Percentiles rank a stretch among this genome's conserved stretches.
Conservation (phyloP, 2,797 vertebrate genomes). For the Clarias platycephalus region DNA sequence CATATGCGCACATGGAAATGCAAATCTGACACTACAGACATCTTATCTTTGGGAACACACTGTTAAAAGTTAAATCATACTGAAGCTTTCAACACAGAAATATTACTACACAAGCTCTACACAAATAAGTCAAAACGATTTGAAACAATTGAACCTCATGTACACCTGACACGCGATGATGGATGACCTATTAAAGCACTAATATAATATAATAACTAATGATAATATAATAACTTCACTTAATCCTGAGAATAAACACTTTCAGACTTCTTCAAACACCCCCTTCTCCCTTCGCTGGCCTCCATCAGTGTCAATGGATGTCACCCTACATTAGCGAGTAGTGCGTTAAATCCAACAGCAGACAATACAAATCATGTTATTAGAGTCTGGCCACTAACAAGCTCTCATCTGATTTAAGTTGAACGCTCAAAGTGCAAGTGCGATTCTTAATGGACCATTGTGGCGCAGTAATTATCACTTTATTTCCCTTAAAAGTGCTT, state of each 20-base stretch:
- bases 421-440: slow-evolving; percentile 33
- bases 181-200: slow-evolving; percentile 31
- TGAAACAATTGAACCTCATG: background rate
- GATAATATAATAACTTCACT: slow-evolving; percentile 32
- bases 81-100: background rate
- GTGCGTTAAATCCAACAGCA: slow-evolving; percentile 39
- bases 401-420: slow-evolving; percentile 27
- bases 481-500: slow-evolving; percentile 17
- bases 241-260: slow-evolving; percentile 42
- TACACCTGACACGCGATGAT: background rate
- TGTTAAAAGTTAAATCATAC: background rate
- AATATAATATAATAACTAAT: slow-evolving; percentile 33
- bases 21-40: background rate
- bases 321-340: slow-evolving; percentile 40
- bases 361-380: slow-evolving; percentile 44
- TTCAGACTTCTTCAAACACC: background rate
- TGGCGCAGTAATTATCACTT: slow-evolving; percentile 25
- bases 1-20: background rate
- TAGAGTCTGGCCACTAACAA: slow-evolving; percentile 33
- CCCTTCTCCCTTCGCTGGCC: slow-evolving; percentile 6
- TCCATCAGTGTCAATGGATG: slow-evolving; percentile 22
- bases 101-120: background rate
- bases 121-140: background rate
- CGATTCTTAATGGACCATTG: slow-evolving; percentile 37
- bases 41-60: background rate